A percentile compares a stretch with the other conserved stretches of the same genome.
These are phyloP conservation scores for Sparidentex hasta DNA, from an alignment of 2,797 vertebrate species.

Conservation along the genomic window DNA sequence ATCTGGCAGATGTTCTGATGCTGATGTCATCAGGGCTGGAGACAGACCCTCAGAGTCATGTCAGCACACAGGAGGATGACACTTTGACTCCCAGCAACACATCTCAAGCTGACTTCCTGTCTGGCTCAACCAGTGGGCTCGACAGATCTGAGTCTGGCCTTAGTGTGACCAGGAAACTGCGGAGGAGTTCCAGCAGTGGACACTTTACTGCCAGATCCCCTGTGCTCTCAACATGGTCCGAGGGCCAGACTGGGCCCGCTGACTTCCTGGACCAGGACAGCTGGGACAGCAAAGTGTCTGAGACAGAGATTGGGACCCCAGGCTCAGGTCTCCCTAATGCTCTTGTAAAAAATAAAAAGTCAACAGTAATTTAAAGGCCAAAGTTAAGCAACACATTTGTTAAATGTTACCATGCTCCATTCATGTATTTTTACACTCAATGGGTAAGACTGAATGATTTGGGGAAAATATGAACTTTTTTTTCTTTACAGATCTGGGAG, in stretches of 20 bases:
- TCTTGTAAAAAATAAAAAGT: neutral
- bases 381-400: neutral
- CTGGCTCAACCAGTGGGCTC: conserved; percentile 66
- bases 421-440: neutral
- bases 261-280: conserved; percentile 64
- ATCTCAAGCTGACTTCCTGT: conserved; percentile 75
- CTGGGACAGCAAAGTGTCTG: conserved; percentile 46
- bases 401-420: neutral
- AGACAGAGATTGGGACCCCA: conserved; percentile 71
- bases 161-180: conserved; percentile 47
- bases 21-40: conserved; percentile 86
- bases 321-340: conserved; percentile 77
- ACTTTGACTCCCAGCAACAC: conserved; percentile 75
- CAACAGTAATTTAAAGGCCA: neutral
- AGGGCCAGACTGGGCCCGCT: neutral
- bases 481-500: conserved; percentile 72
- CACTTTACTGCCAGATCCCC: conserved; percentile 55
- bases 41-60: conserved; percentile 66
- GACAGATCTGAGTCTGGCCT: conserved; percentile 65
- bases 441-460: neutral
- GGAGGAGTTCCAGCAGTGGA: conserved; percentile 63
- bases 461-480: neutral
- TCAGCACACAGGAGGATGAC: conserved; percentile 73
- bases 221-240: conserved; percentile 71
- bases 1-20: conserved; percentile 88